Base-by-base conservation (phyloP, 2,113 vertebrate species). In the Pollachius pollachius region DNA sequence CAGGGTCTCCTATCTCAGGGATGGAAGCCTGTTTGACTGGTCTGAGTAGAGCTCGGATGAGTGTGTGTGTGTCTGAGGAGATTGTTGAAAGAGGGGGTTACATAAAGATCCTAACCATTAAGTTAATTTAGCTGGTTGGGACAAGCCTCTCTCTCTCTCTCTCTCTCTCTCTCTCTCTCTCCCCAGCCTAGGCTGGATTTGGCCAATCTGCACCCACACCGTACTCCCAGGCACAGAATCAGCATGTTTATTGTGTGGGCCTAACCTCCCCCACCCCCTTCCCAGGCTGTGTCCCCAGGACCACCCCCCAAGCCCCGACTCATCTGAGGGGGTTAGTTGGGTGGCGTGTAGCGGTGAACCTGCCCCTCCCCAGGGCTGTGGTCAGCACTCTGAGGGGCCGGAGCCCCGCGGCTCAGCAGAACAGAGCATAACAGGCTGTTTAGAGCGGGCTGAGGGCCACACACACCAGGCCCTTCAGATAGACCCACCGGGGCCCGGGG, bases 181-280 rank as follows among this genome's bases (percentile, higher is more conserved):
- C 9, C 12, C 37, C 9, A 80, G 78, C 74, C 74, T 71, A n/a
- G 18, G 80, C 66, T 48, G 41, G 65, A 82, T 85, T 83, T 84
- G 75, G 78, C 84, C 78, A 74, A 48, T 48, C 41, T 0, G 23
- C 30, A 11, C 64, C 67, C 78, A 67, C 73, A 15, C 73, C 64
- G 69, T 74, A 52, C 63, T 59, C 69, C 87, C 54, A 57, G 74
- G 18, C 78, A 80, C 83, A 41, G 64, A 82, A 91, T 93, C 90
- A 92, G 91, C 91, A 92, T 85, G 90, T 92, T 92, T 81, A 92
- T 92, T 93, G 91, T 92, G 86, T 90, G 69, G 48, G 25, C 16
- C 0, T 74, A 16, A 25, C 64, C 59, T 52, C 56, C 16, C 62
- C 41, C 16, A 15, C 37, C 64, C 63, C 18, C 30, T 1, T 58